phyloP scores from a whole-genome alignment of 2,888 invertebrate species.

The Torymus aiolomorphi region DNA sequence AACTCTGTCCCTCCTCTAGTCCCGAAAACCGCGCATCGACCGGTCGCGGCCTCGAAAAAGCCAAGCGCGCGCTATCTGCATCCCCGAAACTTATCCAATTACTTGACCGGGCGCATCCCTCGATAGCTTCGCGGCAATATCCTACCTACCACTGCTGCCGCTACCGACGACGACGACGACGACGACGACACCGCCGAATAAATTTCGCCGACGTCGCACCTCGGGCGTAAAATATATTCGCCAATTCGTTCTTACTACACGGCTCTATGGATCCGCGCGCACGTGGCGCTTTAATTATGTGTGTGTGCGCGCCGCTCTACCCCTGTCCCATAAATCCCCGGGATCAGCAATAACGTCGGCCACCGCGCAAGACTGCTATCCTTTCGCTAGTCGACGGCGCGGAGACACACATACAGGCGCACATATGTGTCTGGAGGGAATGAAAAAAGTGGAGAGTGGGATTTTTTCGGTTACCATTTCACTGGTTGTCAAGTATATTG shows the following conservation, averaged over 20 bases:
- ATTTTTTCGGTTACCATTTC: too few relatives aligned
- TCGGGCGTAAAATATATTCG: slow-evolving; percentile 70
- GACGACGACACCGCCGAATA: slow-evolving; percentile 37
- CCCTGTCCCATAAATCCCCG: slow-evolving; percentile 70
- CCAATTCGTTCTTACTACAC: slow-evolving; percentile 67
- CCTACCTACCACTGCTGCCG: slow-evolving; percentile 51
- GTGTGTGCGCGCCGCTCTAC: slow-evolving; percentile 67
- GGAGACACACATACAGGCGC: neutral
- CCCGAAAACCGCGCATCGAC: too few relatives aligned
- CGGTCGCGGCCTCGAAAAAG: too few relatives aligned
- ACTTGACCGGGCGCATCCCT: slow-evolving; percentile 7
- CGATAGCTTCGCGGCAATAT: slow-evolving; percentile 59
- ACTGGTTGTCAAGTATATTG: too few relatives aligned
- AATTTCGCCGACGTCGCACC: slow-evolving; percentile 55
- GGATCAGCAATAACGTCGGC: slow-evolving; percentile 74
- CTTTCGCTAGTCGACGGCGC: slow-evolving; percentile 1
- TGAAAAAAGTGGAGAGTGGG: too few relatives aligned
- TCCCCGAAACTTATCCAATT: slow-evolving; percentile 1
- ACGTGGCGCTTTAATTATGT: slow-evolving; percentile 73
- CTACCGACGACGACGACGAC: neutral
- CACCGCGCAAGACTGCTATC: neutral
- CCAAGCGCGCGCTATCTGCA: too few relatives aligned
- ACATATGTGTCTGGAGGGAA: neutral
- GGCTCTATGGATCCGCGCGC: slow-evolving; percentile 58
- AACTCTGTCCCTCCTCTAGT: too few relatives aligned